phyloP scores from a whole-genome alignment of 2,113 vertebrate genomes.

The Rafetus swinhoei region DNA sequence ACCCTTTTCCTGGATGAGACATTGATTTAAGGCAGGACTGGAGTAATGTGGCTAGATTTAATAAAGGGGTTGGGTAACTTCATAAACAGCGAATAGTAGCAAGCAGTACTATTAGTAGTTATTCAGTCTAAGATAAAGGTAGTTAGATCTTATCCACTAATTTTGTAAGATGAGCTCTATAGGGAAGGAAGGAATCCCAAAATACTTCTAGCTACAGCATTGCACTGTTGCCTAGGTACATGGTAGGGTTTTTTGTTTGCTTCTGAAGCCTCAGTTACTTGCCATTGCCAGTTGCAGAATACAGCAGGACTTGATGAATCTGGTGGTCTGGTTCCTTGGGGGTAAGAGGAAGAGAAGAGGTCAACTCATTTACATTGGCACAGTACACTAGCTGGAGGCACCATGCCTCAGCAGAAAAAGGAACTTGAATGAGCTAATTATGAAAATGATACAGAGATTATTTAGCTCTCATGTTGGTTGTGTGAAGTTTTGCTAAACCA shows the following conservation, averaged over 20 bases:
- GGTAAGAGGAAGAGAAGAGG: not conserved
- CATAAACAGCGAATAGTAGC: not conserved
- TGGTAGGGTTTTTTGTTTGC: rapidly evolving
- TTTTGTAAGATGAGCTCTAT: not conserved
- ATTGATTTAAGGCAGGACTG: not conserved
- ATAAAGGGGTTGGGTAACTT: not conserved
- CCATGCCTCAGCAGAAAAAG: not conserved
- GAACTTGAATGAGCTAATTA: not conserved
- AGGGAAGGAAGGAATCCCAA: not conserved
- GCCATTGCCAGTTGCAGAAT: not conserved
- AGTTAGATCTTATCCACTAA: not conserved
- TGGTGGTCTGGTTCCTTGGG: not conserved
- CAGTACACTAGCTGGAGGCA: not conserved
- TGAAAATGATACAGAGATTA: not conserved
- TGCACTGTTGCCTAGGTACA: not conserved
- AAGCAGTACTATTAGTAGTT: not conserved
- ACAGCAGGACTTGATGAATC: not conserved
- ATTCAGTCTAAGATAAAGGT: not conserved
- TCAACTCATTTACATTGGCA: not conserved
- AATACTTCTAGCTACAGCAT: not conserved
- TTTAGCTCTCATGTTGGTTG: not conserved
- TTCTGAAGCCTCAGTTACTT: not conserved
- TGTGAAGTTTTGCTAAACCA: not conserved
- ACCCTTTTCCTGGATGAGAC: not conserved
- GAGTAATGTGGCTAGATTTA: not conserved